Evolutionary conservation across 2,113 vertebrate genomes (phyloP), one percentile per base, ranked within the genome.

Genomic region (Cairina moschata): DNA sequence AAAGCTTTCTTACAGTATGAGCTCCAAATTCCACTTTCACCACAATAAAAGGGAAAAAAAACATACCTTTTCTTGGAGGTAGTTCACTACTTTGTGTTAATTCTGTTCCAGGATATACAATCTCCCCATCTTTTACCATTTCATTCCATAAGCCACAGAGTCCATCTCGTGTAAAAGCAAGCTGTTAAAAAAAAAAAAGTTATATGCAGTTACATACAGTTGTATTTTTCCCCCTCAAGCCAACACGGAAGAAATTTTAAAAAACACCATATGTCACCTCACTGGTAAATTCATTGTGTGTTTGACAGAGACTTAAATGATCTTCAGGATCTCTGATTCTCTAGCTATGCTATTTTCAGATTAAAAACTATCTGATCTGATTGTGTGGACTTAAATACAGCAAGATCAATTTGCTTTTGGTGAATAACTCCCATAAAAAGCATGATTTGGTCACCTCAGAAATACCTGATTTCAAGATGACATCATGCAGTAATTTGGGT

Each of bases 101-200:
- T 72, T 99, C 99, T 83, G 98, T 98, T 86, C 99, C 98, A 28
- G 96, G 98, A 90, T 99, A 99, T 13, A 99, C 95, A 85, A 99
- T 99, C 97, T 99, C 99, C 44, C 99, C 99, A 98, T 99, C 99
- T 98, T 99, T 99, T 32, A 99, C 99, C 99, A 99, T 99, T 97
- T 99, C 99, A 90, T 99, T 99, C 99, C 99, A 99, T 96, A 99
- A 98, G 95, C 99, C 99, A 91, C 99, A 99, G 21, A 99, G 98
- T 44, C 99, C 99, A 98, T 99, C 99, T 78, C 98, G 97, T 59
- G 99, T 99, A 97, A 99, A 99, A 10, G 99, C 99, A 7, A 99
- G 99, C 99, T 99, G 97, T 71, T 81, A 97, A 95, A 94, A 50
- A 25, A 50, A 65, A 13, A 40, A 90, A 97, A 95, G 55, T 54